Conservation (phyloP, 2,797 vertebrate species). For the Macropus fuliginosus region DNA sequence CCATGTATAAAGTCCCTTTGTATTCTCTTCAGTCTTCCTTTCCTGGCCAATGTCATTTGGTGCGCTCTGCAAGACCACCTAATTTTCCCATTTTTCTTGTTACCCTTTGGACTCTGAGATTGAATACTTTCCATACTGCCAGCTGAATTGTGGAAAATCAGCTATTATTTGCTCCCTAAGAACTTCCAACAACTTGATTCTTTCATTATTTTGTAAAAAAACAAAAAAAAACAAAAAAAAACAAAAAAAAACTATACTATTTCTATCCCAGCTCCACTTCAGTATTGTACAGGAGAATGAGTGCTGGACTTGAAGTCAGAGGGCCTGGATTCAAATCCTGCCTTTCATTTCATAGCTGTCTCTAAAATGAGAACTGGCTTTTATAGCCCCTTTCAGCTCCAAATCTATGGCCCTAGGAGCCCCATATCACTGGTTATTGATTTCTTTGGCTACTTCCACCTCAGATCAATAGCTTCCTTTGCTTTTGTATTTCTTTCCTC, state of each 20-base stretch:
- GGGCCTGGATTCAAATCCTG: neutral
- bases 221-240: neutral
- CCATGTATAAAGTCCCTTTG: neutral
- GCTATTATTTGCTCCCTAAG: neutral
- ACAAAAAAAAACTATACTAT: neutral
- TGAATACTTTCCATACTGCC: neutral
- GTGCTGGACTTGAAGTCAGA: neutral
- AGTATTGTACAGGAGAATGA: neutral
- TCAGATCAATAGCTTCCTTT: neutral
- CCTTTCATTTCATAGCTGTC: neutral
- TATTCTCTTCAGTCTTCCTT: neutral
- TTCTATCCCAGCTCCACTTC: neutral
- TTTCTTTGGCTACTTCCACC: neutral
- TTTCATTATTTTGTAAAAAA: neutral
- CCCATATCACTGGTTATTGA: neutral
- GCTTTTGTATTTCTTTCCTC: conserved; percentile 22
- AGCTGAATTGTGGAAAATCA: neutral
- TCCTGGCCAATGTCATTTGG: neutral
- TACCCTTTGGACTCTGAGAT: neutral
- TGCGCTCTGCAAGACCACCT: neutral
- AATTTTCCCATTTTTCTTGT: neutral
- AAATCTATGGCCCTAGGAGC: neutral
- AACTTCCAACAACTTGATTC: neutral
- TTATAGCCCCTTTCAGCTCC: neutral
- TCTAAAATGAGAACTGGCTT: neutral